Percentiles rank a stretch among this genome's conserved stretches.
Conservation (phyloP, 53 echinoderm and acorn worm species). For the Mesocentrotus franciscanus region DNA sequence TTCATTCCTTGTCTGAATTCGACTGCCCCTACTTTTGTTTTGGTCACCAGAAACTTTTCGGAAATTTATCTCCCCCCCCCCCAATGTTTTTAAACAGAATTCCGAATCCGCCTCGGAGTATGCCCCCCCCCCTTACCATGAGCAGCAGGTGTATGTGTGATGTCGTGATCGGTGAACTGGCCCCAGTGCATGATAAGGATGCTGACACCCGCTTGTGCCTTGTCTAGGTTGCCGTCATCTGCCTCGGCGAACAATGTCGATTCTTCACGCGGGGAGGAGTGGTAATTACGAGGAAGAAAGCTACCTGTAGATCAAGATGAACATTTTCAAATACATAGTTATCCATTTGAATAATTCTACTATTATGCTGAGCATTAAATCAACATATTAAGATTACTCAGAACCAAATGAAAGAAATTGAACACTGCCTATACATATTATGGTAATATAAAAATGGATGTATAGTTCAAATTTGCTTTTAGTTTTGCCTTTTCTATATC, state of each 20-base stretch:
- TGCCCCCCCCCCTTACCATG: conserved; percentile 62
- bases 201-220: conserved; percentile 47
- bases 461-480: too few relatives aligned
- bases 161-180: conserved; percentile 89
- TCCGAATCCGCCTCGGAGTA: background rate
- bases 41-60: too few relatives aligned
- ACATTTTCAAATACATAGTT: background rate
- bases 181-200: conserved; percentile 85
- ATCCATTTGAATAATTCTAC: background rate
- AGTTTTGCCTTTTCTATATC: too few relatives aligned
- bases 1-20: too few relatives aligned
- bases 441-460: too few relatives aligned
- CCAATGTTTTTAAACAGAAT: too few relatives aligned
- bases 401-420: too few relatives aligned
- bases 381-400: too few relatives aligned
- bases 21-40: too few relatives aligned
- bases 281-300: conserved; percentile 35
- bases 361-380: too few relatives aligned
- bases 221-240: conserved; percentile 26
- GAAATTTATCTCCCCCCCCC: too few relatives aligned
- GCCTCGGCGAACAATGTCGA: conserved; percentile 5
- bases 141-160: conserved; percentile 73
- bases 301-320: conserved; percentile 3
- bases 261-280: background rate
- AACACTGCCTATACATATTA: too few relatives aligned